These are phyloP conservation scores for Argyrosomus japonicus DNA, from an alignment of 2,113 vertebrate species.

Conservation along the genomic window DNA sequence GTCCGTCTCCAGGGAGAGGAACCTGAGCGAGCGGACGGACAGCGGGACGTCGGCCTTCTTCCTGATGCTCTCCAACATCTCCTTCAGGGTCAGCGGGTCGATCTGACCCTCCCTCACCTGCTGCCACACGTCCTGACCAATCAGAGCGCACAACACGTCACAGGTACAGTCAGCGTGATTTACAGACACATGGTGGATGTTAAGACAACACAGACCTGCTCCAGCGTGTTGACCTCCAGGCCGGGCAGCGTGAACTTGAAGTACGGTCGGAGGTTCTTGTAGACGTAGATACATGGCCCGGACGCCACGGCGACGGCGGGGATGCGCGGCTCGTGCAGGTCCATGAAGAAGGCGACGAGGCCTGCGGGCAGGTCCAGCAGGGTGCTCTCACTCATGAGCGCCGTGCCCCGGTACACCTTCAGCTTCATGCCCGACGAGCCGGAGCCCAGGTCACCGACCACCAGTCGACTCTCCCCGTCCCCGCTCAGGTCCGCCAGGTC, in stretches of 20 bases:
- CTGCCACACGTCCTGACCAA: slow-evolving; percentile 78
- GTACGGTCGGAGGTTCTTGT: slow-evolving; percentile 93
- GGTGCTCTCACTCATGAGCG: slow-evolving; percentile 85
- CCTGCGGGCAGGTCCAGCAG: slow-evolving; percentile 88
- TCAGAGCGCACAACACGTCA: slow-evolving; percentile 28
- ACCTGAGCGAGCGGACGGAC: slow-evolving; percentile 88
- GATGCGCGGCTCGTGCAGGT: slow-evolving; percentile 88
- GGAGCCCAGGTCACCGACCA: slow-evolving; percentile 89
- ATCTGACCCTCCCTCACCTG: slow-evolving; percentile 81
- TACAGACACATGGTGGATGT: background rate
- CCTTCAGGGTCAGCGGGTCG: slow-evolving; percentile 88
- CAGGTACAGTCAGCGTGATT: background rate
- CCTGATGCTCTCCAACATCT: slow-evolving; percentile 91
- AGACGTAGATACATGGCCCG: slow-evolving; percentile 91
- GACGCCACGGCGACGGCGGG: slow-evolving; percentile 91
- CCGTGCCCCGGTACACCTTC: slow-evolving; percentile 90
- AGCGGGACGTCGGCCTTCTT: slow-evolving; percentile 88
- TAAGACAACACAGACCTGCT: slow-evolving; percentile 83
- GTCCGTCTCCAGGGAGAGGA: slow-evolving; percentile 85
- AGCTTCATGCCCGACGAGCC: slow-evolving; percentile 86
- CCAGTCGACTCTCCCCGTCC: slow-evolving; percentile 91
- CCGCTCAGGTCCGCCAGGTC: slow-evolving; percentile 91
- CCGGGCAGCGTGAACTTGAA: slow-evolving; percentile 91
- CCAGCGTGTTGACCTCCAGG: slow-evolving; percentile 86
- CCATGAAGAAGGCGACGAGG: slow-evolving; percentile 89